Conservation (phyloP, 1,140 invertebrate species). For the Rhagoletis zephyria region DNA sequence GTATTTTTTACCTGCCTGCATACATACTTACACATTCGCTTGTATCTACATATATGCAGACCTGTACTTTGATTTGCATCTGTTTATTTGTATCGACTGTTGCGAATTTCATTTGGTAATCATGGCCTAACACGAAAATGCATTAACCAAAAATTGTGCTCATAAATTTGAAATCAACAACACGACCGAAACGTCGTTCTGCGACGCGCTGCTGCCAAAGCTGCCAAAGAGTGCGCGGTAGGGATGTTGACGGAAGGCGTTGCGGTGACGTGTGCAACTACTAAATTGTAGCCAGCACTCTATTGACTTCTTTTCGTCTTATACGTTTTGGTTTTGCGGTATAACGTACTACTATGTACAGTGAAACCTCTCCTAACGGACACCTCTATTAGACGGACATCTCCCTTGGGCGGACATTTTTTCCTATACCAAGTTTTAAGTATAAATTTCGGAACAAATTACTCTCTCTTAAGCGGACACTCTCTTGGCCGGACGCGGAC, state of each 20-base stretch:
- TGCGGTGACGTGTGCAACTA: slow-evolving; percentile 8
- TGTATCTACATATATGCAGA: background rate
- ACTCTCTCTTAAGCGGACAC: no score
- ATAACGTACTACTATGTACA: no score
- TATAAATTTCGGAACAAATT: no score
- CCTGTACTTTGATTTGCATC: background rate
- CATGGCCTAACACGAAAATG: slow-evolving; percentile 51
- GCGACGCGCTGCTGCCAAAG: background rate
- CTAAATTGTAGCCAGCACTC: background rate
- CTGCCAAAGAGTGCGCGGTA: background rate
- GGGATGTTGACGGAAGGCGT: background rate
- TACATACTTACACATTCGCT: background rate
- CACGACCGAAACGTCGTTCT: background rate
- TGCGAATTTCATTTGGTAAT: slow-evolving; percentile 53
- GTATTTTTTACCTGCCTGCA: background rate
- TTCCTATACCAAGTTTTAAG: no score
- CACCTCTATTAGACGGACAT: no score
- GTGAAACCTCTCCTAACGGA: no score
- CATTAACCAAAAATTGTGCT: slow-evolving; percentile 53
- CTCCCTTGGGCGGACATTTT: no score
- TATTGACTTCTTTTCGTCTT: background rate
- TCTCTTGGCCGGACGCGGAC: no score
- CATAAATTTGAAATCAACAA: slow-evolving; percentile 51
- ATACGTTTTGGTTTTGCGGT: background rate
- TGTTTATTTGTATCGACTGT: background rate